These are phyloP conservation scores for Platysteira castanea DNA, from an alignment of 2,113 vertebrate genomes.

Conservation along the genomic window DNA sequence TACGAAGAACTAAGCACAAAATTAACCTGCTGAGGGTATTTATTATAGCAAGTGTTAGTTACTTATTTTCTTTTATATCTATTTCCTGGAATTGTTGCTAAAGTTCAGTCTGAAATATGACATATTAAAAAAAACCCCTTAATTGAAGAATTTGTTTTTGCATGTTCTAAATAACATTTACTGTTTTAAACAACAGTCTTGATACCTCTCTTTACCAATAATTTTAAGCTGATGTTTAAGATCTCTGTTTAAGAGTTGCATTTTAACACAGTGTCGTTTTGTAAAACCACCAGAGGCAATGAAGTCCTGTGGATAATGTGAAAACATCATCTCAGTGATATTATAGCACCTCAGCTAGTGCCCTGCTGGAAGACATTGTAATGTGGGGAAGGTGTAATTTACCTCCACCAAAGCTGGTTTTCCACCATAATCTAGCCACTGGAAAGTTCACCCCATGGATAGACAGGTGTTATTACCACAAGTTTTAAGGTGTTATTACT, in stretches of 20 bases:
- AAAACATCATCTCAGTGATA: not conserved
- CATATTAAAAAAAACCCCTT: not conserved
- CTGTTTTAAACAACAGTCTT: not conserved
- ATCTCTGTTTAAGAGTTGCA: not conserved
- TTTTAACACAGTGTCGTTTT: not conserved
- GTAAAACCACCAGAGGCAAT: not conserved
- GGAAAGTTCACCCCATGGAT: not conserved
- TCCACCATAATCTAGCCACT: not conserved
- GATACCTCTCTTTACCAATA: not conserved
- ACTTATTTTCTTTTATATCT: not conserved
- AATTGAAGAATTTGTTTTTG: not conserved
- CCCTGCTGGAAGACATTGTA: not conserved
- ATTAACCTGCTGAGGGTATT: not conserved
- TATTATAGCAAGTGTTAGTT: not conserved
- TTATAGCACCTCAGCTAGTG: not conserved
- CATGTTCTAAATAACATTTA: not conserved
- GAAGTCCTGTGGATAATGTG: not conserved
- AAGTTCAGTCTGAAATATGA: not conserved
- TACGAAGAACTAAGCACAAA: not conserved
- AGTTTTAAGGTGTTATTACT: not conserved
- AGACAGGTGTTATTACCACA: not conserved
- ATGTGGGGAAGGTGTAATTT: not conserved
- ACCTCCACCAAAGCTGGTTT: not conserved
- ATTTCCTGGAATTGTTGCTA: not conserved
- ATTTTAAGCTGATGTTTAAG: not conserved